Percentiles rank a stretch among this genome's conserved stretches.
Evolutionary conservation across 2,113 vertebrate species (phyloP).

Genomic region (Brachionichthys hirsutus): DNA sequence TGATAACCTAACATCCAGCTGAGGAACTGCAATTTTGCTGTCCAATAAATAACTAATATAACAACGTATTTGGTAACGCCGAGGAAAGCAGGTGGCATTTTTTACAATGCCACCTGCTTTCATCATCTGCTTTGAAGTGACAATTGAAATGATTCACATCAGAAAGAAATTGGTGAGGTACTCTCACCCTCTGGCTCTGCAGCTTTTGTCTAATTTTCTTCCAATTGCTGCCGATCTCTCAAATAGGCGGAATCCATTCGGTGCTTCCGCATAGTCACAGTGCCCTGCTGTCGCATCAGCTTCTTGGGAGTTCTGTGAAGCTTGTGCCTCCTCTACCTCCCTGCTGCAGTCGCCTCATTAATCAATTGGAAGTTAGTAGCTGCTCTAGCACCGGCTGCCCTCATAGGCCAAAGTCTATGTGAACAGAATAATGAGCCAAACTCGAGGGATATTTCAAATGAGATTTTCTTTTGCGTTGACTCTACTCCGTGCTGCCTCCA

Average conservation of each 20-base stretch:
- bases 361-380: constrained; percentile 88
- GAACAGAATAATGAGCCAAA: constrained; percentile 80
- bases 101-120: not conserved
- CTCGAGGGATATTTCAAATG: constrained; percentile 78
- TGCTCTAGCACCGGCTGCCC: constrained; percentile 71
- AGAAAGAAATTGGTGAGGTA: constrained; percentile 3
- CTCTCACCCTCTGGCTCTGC: constrained; percentile 22
- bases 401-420: constrained; percentile 75
- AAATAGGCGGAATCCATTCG: constrained; percentile 31
- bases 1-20: not conserved
- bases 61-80: not conserved
- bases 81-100: not conserved
- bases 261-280: constrained; percentile 52
- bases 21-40: not conserved
- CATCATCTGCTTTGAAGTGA: constrained; percentile 2
- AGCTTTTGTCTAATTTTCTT: constrained; percentile 51
- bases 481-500: constrained; percentile 52
- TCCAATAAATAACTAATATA: not conserved
- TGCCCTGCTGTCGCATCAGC: constrained; percentile 66
- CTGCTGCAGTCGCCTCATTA: constrained; percentile 84
- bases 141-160: constrained; percentile 20
- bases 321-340: constrained; percentile 64
- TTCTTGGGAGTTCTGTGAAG: constrained; percentile 73
- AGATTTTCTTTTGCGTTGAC: constrained; percentile 80
- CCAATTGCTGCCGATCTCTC: constrained; percentile 54